Evolutionary conservation across 2,113 vertebrate genomes (phyloP).

Genomic region (Empidonax alnorum): DNA sequence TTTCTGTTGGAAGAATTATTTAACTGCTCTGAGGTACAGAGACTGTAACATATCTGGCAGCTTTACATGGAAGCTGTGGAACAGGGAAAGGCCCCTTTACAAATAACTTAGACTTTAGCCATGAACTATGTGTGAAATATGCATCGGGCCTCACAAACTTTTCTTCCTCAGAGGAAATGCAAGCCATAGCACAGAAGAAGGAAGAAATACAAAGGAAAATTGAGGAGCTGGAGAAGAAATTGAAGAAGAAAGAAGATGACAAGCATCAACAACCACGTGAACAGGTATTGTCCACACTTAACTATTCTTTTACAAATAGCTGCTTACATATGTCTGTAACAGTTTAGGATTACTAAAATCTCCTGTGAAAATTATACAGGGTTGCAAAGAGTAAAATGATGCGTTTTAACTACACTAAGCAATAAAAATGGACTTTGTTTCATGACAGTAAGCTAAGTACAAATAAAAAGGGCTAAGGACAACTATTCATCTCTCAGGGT

Average conservation of each 20-base stretch:
- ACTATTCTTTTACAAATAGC: not conserved
- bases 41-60: not conserved
- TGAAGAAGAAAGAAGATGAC: constrained; percentile 62
- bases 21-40: not conserved
- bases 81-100: not conserved
- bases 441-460: not conserved
- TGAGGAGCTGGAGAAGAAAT: constrained; percentile 77
- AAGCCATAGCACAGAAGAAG: constrained; percentile 71
- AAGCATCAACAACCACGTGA: not conserved
- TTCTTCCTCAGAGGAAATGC: constrained; percentile 70
- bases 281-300: constrained; percentile 59
- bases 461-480: not conserved
- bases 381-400: not conserved
- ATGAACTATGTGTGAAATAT: not conserved
- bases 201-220: constrained; percentile 77
- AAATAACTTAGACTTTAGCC: not conserved
- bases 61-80: not conserved
- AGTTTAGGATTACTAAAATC: not conserved
- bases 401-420: not conserved
- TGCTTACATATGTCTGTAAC: not conserved
- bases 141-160: not conserved
- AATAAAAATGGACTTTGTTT: not conserved
- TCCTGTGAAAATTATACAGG: accelerated
- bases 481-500: not conserved
- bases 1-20: not conserved